Evolutionary conservation across 2,797 vertebrate species (phyloP), one percentile per base, ranked within the genome.

Genomic region (Schizopygopsis pylzovi): DNA sequence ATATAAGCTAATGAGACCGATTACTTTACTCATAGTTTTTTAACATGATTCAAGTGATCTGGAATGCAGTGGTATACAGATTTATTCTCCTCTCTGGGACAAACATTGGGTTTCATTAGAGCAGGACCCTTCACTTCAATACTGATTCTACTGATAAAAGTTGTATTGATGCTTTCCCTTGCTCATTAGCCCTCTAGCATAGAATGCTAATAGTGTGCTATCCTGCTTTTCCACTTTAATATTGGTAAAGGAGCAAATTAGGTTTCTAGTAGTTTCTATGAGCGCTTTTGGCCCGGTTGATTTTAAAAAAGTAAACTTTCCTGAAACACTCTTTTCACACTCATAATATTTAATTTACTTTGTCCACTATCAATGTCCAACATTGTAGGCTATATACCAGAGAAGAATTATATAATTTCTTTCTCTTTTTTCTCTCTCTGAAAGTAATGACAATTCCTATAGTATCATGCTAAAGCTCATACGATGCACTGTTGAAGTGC

Each of bases 81-180:
- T 88, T 70, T 82, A 79, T 80, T 84, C 77, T 86, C 39, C 70
- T 79, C 56, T 72, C 61, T 20, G 84, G 85, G 68, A 86, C 37
- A 81, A 37, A 61, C 18, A 59, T 77, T 86, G 83, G 85, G 68
- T 82, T 82, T 85, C 54, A 84, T 85, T 81, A 85, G 76, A 81
- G 63, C 85, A 47, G 73, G 90, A 83, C 70, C 37, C 8, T 81
- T 39, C 13, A 81, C 45, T 56, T 56, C 47, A 56, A 81, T 71
- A 81, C 37, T 41, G 82, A 59, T 61, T 43, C 65, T 37, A 39
- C 28, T 82, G 80, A 82, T 79, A 63, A 79, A 79, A 79, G 77
- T 63, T 61, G 39, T 79, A 63, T 79, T 45, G 77, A 79, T 79
- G 77, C 39, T 45, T 79, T 61, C 39, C n/a, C n/a, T 63, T 8